Evolutionary conservation across 2,797 vertebrate species (phyloP), one percentile per base, ranked within the genome.

Genomic region (Melanotaenia nigrans): DNA sequence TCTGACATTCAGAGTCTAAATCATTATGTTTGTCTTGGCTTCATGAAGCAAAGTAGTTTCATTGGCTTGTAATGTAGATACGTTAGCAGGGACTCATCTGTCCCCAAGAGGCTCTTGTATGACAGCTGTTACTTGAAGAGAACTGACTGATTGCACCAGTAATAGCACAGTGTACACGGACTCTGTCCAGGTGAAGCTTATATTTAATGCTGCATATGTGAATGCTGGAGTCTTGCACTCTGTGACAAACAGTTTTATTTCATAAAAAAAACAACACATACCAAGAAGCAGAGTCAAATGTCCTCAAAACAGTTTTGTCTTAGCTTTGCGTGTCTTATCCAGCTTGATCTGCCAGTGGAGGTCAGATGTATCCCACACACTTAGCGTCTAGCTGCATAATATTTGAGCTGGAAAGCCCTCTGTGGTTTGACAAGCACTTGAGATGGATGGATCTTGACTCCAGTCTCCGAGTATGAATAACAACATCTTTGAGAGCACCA

Each of bases 361-460:
- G 73, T 90, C 83, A 85, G 65, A 63, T 66, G 36, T 25, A 81
- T 87, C 77, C 85, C 87, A 84, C 79, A 86, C 77, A 82, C 75
- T 75, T 47, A 60, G 75, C 56, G 28, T 82, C 85, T 71, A 68
- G 68, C 66, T 77, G 84, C 84, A 88, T 83, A 90, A 90, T 87
- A 83, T 88, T 88, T 87, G 72, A 77, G 81, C 82, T 90, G 90
- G 89, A 91, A 77, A 61, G 65, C 65, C 14, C 47, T 81, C 65
- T 40, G 80, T 2, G 60, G 76, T 78, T 83, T 73, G 78, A 86
- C 71, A 1, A 73, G 53, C 16, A 13, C 55, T 69, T 28, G 53
- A 85, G 85, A 87, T 78, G 68, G 75, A 85, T 84, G 79, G 70
- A 72, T 79, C 65, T 75, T 72, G 82, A 85, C 79, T 85, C 33